A percentile compares a stretch with the other conserved stretches of the same genome.
These are phyloP conservation scores for Athrips mouffetella DNA, from an alignment of 2,888 invertebrate species.

Conservation along the genomic window DNA sequence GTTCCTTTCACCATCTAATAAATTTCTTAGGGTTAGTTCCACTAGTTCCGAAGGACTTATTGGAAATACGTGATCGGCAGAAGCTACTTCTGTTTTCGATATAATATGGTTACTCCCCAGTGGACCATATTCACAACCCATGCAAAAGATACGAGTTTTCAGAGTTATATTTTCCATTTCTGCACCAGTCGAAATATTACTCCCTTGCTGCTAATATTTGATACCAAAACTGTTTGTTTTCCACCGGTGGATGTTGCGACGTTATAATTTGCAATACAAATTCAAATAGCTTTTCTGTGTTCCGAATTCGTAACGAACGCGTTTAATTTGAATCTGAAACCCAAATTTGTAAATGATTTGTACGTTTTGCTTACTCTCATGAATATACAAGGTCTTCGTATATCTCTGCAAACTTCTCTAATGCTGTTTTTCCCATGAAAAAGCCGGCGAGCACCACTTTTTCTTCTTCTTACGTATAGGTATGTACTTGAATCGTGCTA, in stretches of 20 bases:
- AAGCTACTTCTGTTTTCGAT: neutral
- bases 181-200: slow-evolving; percentile 31
- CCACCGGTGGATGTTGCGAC: neutral
- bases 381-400: too few species aligned
- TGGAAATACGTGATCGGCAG: slow-evolving; percentile 8
- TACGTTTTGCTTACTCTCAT: neutral
- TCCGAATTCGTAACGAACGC: slow-evolving; percentile 2
- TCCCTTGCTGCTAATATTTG: slow-evolving; percentile 28
- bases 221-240: slow-evolving; percentile 22
- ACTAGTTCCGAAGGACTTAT: slow-evolving; percentile 10
- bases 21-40: neutral
- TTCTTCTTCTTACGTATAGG: too few species aligned
- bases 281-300: slow-evolving; percentile 8
- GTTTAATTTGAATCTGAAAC: neutral
- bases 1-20: slow-evolving; percentile 10
- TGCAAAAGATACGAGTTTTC: slow-evolving; percentile 47
- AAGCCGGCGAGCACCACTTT: too few species aligned
- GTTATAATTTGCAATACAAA: slow-evolving; percentile 12
- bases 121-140: slow-evolving; percentile 36
- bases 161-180: slow-evolving; percentile 34
- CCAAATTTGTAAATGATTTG: neutral
- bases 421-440: too few species aligned
- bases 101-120: slow-evolving; percentile 30
- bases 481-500: too few species aligned
- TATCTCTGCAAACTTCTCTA: too few species aligned